Percentiles rank a stretch among this genome's conserved stretches.
Evolutionary conservation across 1,140 invertebrate species (phyloP).

Genomic region (Heliothis subflexa): DNA sequence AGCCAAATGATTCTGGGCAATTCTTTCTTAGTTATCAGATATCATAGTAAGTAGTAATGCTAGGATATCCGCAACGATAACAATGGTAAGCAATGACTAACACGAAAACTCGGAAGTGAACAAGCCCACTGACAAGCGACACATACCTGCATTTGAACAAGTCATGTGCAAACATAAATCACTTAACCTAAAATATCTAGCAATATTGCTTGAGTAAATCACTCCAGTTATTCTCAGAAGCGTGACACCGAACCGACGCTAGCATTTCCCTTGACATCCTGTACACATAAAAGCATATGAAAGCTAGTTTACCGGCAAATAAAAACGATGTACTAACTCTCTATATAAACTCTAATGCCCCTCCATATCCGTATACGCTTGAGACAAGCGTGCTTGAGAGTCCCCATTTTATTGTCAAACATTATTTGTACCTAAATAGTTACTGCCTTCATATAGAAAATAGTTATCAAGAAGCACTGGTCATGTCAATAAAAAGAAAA

Average conservation of each 20-base stretch:
- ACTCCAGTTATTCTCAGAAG: slow-evolving; percentile 18
- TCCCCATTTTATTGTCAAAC: neutral
- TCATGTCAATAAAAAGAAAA: neutral
- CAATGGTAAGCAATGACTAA: slow-evolving; percentile 5
- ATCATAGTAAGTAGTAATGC: neutral
- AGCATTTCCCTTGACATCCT: slow-evolving; percentile 35
- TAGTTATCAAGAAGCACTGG: neutral
- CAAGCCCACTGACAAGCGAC: neutral
- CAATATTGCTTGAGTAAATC: slow-evolving; percentile 16
- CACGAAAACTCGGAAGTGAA: neutral
- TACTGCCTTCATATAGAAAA: neutral
- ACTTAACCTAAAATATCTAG: slow-evolving; percentile 29
- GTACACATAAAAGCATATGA: slow-evolving; percentile 15
- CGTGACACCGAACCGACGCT: slow-evolving; percentile 9
- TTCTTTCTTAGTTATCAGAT: too few relatives aligned
- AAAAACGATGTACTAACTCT: slow-evolving; percentile 26
- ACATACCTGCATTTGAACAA: neutral
- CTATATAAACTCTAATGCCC: neutral
- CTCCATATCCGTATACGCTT: neutral
- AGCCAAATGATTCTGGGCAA: too few relatives aligned
- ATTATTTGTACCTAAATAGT: neutral
- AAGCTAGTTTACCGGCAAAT: slow-evolving; percentile 35
- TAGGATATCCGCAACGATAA: neutral
- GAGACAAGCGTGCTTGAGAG: slow-evolving; percentile 6
- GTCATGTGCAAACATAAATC: neutral